phyloP scores from a whole-genome alignment of 2,888 invertebrate genomes.

The Luperina nickerlii region DNA sequence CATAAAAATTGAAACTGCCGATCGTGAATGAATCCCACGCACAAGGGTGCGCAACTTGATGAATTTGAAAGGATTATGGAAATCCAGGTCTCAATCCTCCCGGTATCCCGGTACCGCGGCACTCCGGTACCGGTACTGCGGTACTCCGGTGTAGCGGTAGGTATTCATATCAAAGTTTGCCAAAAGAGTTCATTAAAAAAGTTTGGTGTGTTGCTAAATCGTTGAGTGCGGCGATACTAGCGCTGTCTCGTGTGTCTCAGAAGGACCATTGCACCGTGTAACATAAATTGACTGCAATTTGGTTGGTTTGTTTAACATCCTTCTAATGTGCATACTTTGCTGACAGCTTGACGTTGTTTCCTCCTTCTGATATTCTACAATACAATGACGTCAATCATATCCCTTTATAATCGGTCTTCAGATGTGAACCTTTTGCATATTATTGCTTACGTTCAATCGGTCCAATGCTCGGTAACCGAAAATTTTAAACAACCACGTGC shows the following conservation, averaged over 20 bases:
- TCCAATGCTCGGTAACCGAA: constrained; percentile 59
- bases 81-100: constrained; percentile 51
- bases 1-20: constrained; percentile 61
- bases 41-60: constrained; percentile 50
- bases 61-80: constrained; percentile 58
- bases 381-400: not conserved
- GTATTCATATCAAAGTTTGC: constrained; percentile 53
- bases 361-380: not conserved
- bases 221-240: constrained; percentile 18
- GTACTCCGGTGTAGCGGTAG: constrained; percentile 13
- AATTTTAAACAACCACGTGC: constrained; percentile 58
- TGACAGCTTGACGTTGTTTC: no score
- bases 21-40: constrained; percentile 56
- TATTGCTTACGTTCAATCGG: not conserved
- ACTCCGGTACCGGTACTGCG: constrained; percentile 1
- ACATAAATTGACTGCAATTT: not conserved
- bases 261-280: not conserved
- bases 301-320: not conserved
- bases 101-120: constrained; percentile 3
- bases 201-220: constrained; percentile 57
- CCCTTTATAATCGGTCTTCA: not conserved
- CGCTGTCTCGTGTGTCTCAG: constrained; percentile 2
- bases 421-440: constrained; percentile 30
- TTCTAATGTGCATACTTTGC: not conserved
- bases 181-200: constrained; percentile 67